Evolutionary conservation across 1,140 invertebrate species (phyloP).

Genomic region (Periplaneta americana): DNA sequence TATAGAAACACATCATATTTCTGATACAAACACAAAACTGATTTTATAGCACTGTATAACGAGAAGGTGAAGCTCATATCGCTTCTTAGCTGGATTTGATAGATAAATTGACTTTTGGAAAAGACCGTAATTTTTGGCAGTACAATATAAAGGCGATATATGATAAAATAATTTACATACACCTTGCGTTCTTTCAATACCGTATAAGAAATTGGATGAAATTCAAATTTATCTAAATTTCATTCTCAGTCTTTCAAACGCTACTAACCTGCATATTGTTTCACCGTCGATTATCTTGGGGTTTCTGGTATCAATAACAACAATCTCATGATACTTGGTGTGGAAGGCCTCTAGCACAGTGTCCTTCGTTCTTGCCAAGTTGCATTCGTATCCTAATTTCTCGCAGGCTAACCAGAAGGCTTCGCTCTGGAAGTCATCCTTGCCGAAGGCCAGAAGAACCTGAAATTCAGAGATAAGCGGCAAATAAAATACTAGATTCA

Average conservation of each 20-base stretch:
- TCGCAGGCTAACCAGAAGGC: constrained; percentile 38
- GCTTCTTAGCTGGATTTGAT: no score
- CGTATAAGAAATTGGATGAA: background rate
- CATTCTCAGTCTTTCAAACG: background rate
- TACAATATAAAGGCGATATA: no score
- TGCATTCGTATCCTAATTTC: constrained; percentile 32
- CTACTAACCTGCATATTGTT: constrained; percentile 31
- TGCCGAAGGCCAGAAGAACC: constrained; percentile 39
- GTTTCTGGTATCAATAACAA: constrained; percentile 38
- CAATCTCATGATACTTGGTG: constrained; percentile 35
- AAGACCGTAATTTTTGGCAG: no score
- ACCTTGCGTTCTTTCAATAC: no score
- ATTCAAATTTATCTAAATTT: background rate
- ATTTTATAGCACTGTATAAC: no score
- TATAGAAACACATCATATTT: no score
- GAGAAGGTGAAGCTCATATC: no score
- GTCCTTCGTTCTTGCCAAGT: constrained; percentile 24
- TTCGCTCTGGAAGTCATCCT: constrained; percentile 39
- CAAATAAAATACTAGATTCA: no score
- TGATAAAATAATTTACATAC: no score
- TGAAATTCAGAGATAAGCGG: constrained; percentile 21
- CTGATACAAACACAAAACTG: no score
- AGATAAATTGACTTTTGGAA: no score
- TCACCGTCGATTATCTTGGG: constrained; percentile 37
- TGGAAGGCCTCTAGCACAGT: constrained; percentile 32